These are phyloP conservation scores for Gymnocheta viridis DNA, from an alignment of 2,888 invertebrate genomes.

Conservation along the genomic window DNA sequence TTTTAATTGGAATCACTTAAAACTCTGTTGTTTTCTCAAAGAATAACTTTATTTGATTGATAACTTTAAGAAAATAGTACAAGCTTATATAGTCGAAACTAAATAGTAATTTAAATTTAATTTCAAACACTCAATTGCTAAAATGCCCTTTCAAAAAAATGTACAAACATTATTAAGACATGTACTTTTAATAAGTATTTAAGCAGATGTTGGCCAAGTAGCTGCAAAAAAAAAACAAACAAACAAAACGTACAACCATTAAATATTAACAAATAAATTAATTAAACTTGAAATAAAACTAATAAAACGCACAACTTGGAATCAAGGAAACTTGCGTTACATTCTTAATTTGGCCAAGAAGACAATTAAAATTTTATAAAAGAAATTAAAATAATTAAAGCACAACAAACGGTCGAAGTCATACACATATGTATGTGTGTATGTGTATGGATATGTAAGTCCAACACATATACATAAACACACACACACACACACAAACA, in stretches of 20 bases:
- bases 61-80: conserved; percentile 14
- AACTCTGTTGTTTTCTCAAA: conserved; percentile 22
- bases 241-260: background rate
- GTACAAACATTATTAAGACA: background rate
- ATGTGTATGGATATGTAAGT: too few species aligned
- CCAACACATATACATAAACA: background rate
- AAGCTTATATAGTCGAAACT: conserved; percentile 67
- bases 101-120: conserved; percentile 6
- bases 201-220: background rate
- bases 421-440: background rate
- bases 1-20: background rate
- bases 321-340: background rate
- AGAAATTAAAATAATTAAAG: background rate
- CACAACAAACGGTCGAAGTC: background rate
- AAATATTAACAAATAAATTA: background rate
- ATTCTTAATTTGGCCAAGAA: conserved; percentile 16
- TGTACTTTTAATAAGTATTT: background rate
- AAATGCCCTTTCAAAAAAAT: conserved; percentile 24
- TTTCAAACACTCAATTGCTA: background rate
- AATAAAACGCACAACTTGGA: conserved; percentile 13
- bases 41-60: conserved; percentile 63
- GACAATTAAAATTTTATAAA: background rate
- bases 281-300: conserved; percentile 25
- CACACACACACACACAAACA: background rate
- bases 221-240: background rate